Base-by-base conservation (phyloP, 2,113 vertebrate genomes). In the Thomomys bottae region DNA sequence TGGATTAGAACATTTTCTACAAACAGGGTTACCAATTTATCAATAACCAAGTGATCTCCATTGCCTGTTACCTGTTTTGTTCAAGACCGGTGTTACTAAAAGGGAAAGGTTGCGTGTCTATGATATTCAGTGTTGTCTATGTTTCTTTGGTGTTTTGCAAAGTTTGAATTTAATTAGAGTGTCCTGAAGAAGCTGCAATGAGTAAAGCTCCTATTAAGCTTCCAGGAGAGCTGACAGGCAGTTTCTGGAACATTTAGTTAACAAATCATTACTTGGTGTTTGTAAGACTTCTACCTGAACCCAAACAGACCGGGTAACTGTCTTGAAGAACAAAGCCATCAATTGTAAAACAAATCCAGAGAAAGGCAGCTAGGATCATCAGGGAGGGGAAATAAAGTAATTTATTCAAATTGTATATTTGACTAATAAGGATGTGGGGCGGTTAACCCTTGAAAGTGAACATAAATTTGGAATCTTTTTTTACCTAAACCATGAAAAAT, bases 281-380 rank as follows among this genome's bases (percentile, higher is more conserved):
- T 95, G 80, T 85, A 87, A 92, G 89, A 94, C 85, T 93, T 96
- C 88, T 70, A 85, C 95, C 91, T 94, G 95, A 96, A 95, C 94
- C 94, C 95, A 96, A 95, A 96, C 95, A 94, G 90, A 93, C 79
- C 14, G 9, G 20, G 54, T 36, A 93, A 92, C 94, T 96, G 95
- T 95, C 94, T 96, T 95, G 84, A 34, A 95, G 95, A 96, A 96
- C 93, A 96, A 97, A 97, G 93, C 93, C 93, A 88, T 96, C 93
- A 90, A 87, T 40, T 95, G 88, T 90, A 94, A 96, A 94, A 90
- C 89, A 96, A 96, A 94, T 90, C 77, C 79, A 54, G 45, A 49
- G 78, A 76, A 87, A 97, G 82, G 92, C 78, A 95, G 88, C 95
- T 75, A 88, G 93, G 93, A 95, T 96, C 88, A 93, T 93, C 87